These are phyloP conservation scores for Gymnopithys bicolor DNA, from an alignment of 2,797 vertebrate genomes.

Conservation along the genomic window DNA sequence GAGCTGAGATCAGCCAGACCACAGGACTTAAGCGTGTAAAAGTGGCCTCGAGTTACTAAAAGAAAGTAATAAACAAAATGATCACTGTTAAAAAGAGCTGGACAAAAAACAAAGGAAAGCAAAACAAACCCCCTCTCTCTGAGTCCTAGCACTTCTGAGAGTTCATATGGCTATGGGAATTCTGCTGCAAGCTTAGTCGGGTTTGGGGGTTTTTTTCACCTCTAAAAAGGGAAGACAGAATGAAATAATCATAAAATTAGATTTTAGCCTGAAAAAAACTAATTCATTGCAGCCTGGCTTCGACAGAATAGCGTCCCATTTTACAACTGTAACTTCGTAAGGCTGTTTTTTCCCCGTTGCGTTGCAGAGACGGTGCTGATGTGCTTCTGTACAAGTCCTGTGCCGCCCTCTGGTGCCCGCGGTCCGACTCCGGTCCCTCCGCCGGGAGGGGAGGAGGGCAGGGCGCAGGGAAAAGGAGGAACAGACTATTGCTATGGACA, in stretches of 20 bases:
- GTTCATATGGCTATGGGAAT: background rate
- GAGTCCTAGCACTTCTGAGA: background rate
- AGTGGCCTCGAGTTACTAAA: background rate
- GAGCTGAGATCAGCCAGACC: background rate
- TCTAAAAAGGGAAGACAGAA: background rate
- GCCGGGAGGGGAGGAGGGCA: background rate
- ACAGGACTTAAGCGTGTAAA: background rate
- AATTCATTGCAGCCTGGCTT: rapidly evolving
- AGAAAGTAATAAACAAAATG: background rate
- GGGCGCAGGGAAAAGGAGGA: rapidly evolving
- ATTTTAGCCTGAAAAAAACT: background rate
- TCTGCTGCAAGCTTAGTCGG: background rate
- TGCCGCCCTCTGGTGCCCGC: conserved; percentile 36
- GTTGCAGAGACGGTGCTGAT: rapidly evolving
- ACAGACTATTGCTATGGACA: rapidly evolving
- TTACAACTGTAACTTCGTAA: rapidly evolving
- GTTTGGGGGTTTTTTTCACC: background rate
- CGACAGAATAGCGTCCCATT: rapidly evolving
- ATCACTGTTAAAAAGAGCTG: background rate
- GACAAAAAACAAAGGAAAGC: rapidly evolving
- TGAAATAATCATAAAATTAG: background rate
- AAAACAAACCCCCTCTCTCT: background rate
- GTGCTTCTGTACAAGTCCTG: background rate
- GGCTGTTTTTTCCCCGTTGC: rapidly evolving
- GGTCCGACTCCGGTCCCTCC: too few relatives aligned